A percentile compares a stretch with the other conserved stretches of the same genome.
phyloP scores from a whole-genome alignment of 2,888 invertebrate genomes.

The Mamestra brassicae region DNA sequence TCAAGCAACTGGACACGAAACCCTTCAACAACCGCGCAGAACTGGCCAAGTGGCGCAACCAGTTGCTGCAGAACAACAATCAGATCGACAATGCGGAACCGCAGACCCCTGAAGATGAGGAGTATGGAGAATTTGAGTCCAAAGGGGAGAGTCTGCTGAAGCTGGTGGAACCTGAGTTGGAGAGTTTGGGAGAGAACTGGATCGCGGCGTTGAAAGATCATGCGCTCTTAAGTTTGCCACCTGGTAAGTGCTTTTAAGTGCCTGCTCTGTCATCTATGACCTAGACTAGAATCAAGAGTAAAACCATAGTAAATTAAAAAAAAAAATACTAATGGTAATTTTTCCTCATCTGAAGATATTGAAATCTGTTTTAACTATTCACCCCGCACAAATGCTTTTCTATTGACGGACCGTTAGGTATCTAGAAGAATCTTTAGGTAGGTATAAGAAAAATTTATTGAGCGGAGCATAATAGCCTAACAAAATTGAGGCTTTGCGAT shows the following conservation, averaged over 20 bases:
- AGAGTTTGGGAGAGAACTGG: slow-evolving; percentile 98
- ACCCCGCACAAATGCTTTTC: too few relatives aligned
- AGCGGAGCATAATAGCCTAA: too few relatives aligned
- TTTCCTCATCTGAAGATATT: too few relatives aligned
- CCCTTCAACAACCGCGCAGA: slow-evolving; percentile 84
- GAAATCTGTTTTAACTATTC: too few relatives aligned
- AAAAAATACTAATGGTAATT: too few relatives aligned
- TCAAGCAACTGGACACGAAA: slow-evolving; percentile 87
- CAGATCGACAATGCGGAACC: slow-evolving; percentile 79
- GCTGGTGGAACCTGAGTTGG: slow-evolving; percentile 98
- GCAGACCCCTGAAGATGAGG: slow-evolving; percentile 84
- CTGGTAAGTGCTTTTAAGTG: slow-evolving; percentile 75
- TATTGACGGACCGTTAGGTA: too few relatives aligned
- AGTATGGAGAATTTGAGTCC: slow-evolving; percentile 94
- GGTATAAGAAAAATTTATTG: too few relatives aligned
- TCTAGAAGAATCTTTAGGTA: too few relatives aligned
- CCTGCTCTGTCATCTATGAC: too few relatives aligned
- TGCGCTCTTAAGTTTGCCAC: slow-evolving; percentile 97
- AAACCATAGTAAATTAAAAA: too few relatives aligned
- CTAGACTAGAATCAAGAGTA: too few relatives aligned
- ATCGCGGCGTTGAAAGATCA: slow-evolving; percentile 98
- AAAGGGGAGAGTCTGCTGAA: slow-evolving; percentile 96
- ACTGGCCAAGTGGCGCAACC: slow-evolving; percentile 85
- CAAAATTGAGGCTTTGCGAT: too few relatives aligned
- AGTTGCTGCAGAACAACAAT: slow-evolving; percentile 79